Evolutionary conservation across 2,113 vertebrate genomes (phyloP).

Genomic region (Carollia perspicillata): DNA sequence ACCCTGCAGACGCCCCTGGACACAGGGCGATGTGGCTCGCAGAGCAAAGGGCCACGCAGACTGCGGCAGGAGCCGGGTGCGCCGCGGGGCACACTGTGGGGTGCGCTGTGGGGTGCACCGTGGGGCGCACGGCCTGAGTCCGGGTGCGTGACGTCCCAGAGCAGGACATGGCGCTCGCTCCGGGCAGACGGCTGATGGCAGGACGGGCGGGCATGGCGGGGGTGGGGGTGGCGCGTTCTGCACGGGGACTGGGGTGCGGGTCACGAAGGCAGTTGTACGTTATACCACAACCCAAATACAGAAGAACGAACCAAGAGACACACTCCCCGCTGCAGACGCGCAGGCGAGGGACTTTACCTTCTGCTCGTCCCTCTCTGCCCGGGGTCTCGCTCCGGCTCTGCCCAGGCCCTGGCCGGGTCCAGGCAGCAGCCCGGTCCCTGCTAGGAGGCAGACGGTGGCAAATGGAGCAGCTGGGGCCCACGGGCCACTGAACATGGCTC

Average conservation of each 20-base stretch:
- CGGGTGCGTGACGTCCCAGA: neutral
- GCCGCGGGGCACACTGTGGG: neutral
- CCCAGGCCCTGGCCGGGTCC: rapidly evolving
- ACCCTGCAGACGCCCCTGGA: too few relatives aligned
- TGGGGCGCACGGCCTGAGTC: neutral
- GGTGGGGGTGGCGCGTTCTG: neutral
- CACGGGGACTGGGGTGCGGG: neutral
- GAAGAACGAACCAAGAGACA: neutral
- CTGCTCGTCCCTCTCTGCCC: neutral
- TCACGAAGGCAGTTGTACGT: too few relatives aligned
- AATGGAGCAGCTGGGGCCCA: neutral
- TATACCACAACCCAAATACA: neutral
- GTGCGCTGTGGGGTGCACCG: neutral
- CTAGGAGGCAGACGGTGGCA: neutral
- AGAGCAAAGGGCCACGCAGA: too few relatives aligned
- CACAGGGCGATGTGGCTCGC: too few relatives aligned
- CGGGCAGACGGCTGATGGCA: rapidly evolving
- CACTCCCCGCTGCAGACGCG: neutral
- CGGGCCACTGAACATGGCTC: neutral
- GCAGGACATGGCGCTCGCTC: rapidly evolving
- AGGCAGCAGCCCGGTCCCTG: neutral
- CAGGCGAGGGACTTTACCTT: rapidly evolving
- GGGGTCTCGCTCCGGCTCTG: neutral
- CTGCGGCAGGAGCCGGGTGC: too few relatives aligned
- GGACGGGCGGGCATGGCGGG: neutral